Evolutionary conservation across 2,113 vertebrate genomes (phyloP).

Genomic region (Grantiella picta): DNA sequence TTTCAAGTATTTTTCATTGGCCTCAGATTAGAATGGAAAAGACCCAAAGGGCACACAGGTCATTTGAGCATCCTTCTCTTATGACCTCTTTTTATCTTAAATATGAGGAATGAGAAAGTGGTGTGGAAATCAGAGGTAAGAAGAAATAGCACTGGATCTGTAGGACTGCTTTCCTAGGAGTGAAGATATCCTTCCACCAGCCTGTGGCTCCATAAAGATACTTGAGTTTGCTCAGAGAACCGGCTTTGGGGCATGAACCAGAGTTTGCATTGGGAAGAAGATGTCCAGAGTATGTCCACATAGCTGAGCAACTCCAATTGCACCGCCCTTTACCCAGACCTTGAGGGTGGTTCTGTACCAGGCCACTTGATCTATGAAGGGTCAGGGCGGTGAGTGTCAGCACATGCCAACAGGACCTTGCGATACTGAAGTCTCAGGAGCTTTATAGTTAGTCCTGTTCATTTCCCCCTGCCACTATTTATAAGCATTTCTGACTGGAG

Average conservation of each 20-base stretch:
- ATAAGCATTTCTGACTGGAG: not conserved
- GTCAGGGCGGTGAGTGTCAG: not conserved
- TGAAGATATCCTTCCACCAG: not conserved
- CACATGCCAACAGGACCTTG: not conserved
- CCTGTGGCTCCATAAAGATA: not conserved
- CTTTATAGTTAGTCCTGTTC: not conserved
- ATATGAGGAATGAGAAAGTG: not conserved
- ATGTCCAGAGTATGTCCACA: not conserved
- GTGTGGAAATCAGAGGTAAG: not conserved
- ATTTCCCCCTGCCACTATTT: fast-evolving
- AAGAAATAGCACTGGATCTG: not conserved
- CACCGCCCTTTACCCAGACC: not conserved
- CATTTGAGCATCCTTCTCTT: not conserved
- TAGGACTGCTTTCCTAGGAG: not conserved
- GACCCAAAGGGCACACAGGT: not conserved
- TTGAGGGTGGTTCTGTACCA: not conserved
- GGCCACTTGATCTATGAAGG: not conserved
- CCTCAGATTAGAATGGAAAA: not conserved
- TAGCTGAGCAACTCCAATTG: not conserved
- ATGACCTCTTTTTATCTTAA: not conserved
- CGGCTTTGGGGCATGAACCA: not conserved
- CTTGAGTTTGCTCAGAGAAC: not conserved
- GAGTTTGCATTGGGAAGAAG: not conserved
- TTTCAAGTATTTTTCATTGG: not conserved
- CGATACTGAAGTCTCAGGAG: not conserved